These are phyloP conservation scores for Diadema setosum DNA, from an alignment of 35 echinoderm and acorn worm species.

Conservation along the genomic window DNA sequence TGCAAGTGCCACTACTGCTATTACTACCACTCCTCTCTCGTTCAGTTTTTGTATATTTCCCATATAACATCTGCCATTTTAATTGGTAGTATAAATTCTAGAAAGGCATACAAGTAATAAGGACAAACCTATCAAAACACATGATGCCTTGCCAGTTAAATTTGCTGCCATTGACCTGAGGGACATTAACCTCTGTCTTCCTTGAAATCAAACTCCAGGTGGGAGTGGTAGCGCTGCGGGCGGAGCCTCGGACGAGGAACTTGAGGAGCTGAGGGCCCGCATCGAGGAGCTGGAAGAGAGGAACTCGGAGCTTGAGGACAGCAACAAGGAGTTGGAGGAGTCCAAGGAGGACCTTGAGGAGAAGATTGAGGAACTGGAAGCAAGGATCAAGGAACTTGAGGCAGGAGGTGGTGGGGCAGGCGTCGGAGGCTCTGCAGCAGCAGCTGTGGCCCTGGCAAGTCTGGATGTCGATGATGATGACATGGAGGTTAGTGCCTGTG, in stretches of 20 bases:
- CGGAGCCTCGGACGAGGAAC: constrained; percentile 42
- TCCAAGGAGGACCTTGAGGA: constrained; percentile 53
- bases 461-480: constrained; percentile 90
- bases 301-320: constrained; percentile 33
- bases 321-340: constrained; percentile 43
- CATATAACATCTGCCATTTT: no score
- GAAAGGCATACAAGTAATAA: no score
- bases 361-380: constrained; percentile 55
- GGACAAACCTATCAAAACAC: no score
- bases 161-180: no score
- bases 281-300: constrained; percentile 71
- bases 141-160: no score
- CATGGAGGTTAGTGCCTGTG: constrained; percentile 57
- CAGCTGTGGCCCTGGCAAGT: background rate
- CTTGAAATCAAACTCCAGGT: no score
- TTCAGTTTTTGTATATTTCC: no score
- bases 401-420: background rate
- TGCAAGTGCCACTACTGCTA: no score
- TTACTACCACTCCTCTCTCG: no score
- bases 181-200: no score
- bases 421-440: constrained; percentile 7
- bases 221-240: background rate
- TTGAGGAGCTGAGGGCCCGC: constrained; percentile 44
- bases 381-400: constrained; percentile 22
- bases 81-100: no score